Evolutionary conservation across 2,888 invertebrate species (phyloP).

Genomic region (Dendrolimus pini): DNA sequence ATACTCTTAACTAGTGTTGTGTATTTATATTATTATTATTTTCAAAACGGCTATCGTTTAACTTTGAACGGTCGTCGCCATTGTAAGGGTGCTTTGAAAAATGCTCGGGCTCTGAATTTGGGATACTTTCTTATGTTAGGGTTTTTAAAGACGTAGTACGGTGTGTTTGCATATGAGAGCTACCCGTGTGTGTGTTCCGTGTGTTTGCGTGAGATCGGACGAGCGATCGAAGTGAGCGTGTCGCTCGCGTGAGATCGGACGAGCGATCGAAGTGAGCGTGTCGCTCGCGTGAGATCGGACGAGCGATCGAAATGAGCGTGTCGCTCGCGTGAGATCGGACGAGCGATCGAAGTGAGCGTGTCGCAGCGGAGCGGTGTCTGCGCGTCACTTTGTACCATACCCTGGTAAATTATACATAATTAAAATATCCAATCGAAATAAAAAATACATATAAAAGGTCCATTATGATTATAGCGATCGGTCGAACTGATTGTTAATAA

Average conservation of each 20-base stretch:
- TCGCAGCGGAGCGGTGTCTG: neutral
- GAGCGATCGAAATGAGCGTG: neutral
- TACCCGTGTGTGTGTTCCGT: neutral
- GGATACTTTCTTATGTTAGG: neutral
- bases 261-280: neutral
- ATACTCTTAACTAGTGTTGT: no score
- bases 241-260: neutral
- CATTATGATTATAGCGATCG: slow-evolving; percentile 27
- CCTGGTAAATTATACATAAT: neutral
- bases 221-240: neutral
- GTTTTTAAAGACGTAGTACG: neutral
- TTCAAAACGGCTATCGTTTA: neutral
- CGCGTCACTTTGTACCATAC: neutral
- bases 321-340: neutral
- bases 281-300: neutral
- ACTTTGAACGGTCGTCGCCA: slow-evolving; percentile 14
- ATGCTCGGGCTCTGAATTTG: neutral
- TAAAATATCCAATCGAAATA: neutral
- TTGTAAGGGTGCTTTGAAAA: slow-evolving; percentile 3
- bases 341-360: neutral
- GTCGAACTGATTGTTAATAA: slow-evolving; percentile 36
- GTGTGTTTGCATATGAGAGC: neutral
- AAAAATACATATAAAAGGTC: neutral
- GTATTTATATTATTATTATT: no score
- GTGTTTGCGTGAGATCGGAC: neutral